Base-by-base conservation (phyloP, 2,113 vertebrate species). In the Chlorodrepanis virens region DNA sequence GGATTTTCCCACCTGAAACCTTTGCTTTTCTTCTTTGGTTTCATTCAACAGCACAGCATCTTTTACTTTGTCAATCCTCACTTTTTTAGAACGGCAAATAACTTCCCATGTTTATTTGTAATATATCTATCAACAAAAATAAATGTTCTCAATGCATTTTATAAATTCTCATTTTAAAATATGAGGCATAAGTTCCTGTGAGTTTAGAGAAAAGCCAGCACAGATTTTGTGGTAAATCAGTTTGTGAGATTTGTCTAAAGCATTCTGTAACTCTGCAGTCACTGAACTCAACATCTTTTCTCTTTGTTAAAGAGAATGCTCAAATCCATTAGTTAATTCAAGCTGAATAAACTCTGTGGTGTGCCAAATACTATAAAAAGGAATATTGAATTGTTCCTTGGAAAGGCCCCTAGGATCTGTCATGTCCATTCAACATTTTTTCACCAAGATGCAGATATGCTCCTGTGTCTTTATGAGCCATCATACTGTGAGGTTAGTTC, bases 261-360 rank as follows among this genome's bases (percentile, higher is more conserved):
- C 67, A 40, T 81, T 85, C 86, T 95, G 64, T 77, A 84, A 40
- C 82, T 87, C 87, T 67, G 81, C 71, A 87, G 92, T 87, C 90
- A 89, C 80, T 68, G 71, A 92, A 70, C 86, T 87, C 90, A 67
- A 89, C 87, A 74, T 96, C 90, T 93, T 85, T 86, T 78, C 83
- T 88, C 54, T 83, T 89, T 91, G 83, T 93, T 94, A 76, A 93
- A 94, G 90, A 89, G 86, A 84, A 81, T 22, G 59, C 92, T 90
- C 92, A 78, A 87, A 91, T 95, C 95, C 94, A 91, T 96, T 96
- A 97, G 96, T 96, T 95, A 95, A 96, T 94, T 96, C 94, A 94
- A 94, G 96, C 95, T 96, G 97, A 97, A 96, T 96, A 96, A 97
- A 95, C 91, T 91, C 91, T 74, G 64, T 77, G 77, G 47, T 91